Conservation (phyloP, 2,113 vertebrate genomes). For the Aphelocoma coerulescens region DNA sequence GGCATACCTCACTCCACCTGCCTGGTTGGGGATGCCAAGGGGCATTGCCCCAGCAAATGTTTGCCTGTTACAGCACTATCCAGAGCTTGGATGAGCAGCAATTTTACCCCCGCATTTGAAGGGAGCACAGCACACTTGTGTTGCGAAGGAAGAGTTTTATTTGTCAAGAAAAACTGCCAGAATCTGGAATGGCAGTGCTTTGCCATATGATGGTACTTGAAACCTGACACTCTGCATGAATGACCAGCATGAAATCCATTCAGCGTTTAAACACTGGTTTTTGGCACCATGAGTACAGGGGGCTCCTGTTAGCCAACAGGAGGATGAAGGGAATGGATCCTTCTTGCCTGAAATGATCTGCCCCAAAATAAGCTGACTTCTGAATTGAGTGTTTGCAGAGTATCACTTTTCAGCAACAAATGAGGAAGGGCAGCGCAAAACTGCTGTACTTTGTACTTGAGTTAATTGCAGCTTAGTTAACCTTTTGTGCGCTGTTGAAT, state of each 20-base stretch:
- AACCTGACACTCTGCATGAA: not conserved
- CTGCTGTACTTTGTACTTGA: not conserved
- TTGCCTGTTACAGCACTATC: not conserved
- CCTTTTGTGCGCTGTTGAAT: not conserved
- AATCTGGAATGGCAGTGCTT: not conserved
- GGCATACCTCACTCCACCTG: not conserved
- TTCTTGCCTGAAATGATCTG: not conserved
- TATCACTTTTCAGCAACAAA: not conserved
- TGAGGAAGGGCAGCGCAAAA: not conserved
- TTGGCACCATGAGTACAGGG: not conserved
- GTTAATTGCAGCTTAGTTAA: not conserved
- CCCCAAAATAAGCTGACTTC: not conserved
- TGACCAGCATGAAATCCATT: not conserved
- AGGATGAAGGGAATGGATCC: not conserved
- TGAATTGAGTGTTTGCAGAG: not conserved
- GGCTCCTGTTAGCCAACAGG: not conserved
- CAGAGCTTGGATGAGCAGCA: not conserved
- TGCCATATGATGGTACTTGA: not conserved
- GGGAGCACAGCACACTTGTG: accelerated
- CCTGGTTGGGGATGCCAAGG: accelerated
- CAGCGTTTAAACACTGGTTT: not conserved
- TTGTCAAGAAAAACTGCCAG: not conserved
- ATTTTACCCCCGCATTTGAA: not conserved
- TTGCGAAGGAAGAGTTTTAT: not conserved
- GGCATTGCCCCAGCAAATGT: not conserved